Conservation (phyloP, 2,888 invertebrate genomes). For the Exephanes ischioxanthus region DNA sequence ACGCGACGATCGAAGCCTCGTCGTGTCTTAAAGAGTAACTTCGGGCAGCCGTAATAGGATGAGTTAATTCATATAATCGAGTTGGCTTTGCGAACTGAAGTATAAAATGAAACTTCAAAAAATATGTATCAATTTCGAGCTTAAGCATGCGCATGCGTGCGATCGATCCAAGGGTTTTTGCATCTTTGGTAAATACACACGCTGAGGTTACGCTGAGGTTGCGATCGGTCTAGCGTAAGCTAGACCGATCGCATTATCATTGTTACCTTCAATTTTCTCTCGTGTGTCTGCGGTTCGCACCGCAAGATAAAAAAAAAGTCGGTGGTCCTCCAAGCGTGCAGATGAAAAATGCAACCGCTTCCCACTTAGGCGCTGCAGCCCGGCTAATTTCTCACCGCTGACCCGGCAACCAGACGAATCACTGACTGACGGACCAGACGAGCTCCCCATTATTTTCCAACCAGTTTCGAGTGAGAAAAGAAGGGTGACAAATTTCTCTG, state of each 20-base stretch:
- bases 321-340: slow-evolving; percentile 73
- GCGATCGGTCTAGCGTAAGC: no score
- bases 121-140: no score
- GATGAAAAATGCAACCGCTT: slow-evolving; percentile 78
- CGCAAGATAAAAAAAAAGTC: slow-evolving; percentile 30
- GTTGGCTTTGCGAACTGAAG: background rate
- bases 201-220: background rate
- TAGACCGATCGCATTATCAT: slow-evolving; percentile 19
- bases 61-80: slow-evolving; percentile 31
- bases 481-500: slow-evolving; percentile 50
- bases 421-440: slow-evolving; percentile 80
- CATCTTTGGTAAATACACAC: background rate
- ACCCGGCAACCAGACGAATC: slow-evolving; percentile 77
- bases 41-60: slow-evolving; percentile 33
- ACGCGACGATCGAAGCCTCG: slow-evolving; percentile 59
- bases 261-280: background rate
- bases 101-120: background rate
- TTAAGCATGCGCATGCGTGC: no score
- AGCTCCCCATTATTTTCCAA: slow-evolving; percentile 78
- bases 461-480: slow-evolving; percentile 70
- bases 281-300: background rate
- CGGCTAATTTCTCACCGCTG: slow-evolving; percentile 75
- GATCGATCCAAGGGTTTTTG: background rate
- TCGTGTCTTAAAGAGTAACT: slow-evolving; percentile 44
- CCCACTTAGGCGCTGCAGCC: slow-evolving; percentile 44